Conservation (phyloP, 2,797 vertebrate genomes). For the Phoebastria nigripes region DNA sequence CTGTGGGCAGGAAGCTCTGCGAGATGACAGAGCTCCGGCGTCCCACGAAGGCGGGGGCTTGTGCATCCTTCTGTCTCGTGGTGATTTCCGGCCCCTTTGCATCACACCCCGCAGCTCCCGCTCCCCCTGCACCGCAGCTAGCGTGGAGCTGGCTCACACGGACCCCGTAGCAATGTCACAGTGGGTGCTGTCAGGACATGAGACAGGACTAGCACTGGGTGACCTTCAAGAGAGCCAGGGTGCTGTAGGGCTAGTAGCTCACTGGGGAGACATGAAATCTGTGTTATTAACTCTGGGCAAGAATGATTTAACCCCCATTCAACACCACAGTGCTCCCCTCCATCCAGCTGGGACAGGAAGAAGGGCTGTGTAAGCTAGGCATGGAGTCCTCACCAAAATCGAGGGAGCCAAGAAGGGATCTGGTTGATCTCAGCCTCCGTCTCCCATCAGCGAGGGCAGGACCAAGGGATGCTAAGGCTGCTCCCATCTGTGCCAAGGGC, state of each 20-base stretch:
- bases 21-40: not conserved
- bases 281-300: not conserved
- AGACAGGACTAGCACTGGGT: not conserved
- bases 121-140: not conserved
- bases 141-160: fast-evolving
- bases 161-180: fast-evolving
- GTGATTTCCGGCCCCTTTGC: not conserved
- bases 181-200: not conserved
- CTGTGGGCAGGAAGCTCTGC: not conserved
- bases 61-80: not conserved
- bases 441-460: not conserved
- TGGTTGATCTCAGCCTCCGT: not conserved
- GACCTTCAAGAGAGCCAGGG: not conserved
- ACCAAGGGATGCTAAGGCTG: not conserved
- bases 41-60: not conserved
- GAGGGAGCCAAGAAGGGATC: not conserved
- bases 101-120: fast-evolving
- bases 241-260: not conserved
- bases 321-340: not conserved
- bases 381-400: fast-evolving
- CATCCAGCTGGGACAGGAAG: not conserved
- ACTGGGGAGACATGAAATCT: not conserved
- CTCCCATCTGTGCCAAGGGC: not conserved
- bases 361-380: not conserved
- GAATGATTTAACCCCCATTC: no score